phyloP scores from a whole-genome alignment of 1,140 invertebrate genomes.

The Melipona quadrifasciata region DNA sequence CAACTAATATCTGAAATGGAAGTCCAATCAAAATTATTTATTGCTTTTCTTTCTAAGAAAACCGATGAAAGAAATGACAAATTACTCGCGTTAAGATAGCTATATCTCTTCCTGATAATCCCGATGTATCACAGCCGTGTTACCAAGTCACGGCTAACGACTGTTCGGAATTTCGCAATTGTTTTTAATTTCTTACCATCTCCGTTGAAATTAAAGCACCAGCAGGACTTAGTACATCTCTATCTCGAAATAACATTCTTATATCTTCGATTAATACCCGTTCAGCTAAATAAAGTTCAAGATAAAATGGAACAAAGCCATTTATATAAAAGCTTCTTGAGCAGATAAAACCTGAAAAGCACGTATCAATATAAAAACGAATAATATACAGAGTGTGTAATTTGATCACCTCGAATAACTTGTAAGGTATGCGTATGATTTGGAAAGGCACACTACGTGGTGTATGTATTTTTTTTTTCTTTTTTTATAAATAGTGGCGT shows the following conservation, averaged over 20 bases:
- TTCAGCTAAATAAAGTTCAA: background rate
- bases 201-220: slow-evolving; percentile 12
- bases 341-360: background rate
- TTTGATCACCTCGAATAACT: too few species aligned
- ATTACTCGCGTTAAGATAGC: background rate
- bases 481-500: too few species aligned
- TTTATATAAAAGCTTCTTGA: background rate
- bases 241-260: background rate
- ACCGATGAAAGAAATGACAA: background rate
- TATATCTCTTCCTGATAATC: background rate
- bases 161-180: background rate
- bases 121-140: background rate
- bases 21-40: background rate
- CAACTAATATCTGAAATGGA: slow-evolving; percentile 1
- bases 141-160: background rate
- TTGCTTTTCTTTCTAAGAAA: background rate
- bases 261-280: background rate
- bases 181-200: background rate
- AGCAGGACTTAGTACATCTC: background rate
- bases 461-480: too few species aligned
- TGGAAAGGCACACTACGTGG: too few species aligned
- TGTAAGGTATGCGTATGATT: too few species aligned
- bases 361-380: background rate
- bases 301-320: background rate
- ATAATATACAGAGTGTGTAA: too few species aligned